phyloP scores from a whole-genome alignment of 37 sponge, comb jelly and placozoan genomes.

The Oopsacas minuta region DNA sequence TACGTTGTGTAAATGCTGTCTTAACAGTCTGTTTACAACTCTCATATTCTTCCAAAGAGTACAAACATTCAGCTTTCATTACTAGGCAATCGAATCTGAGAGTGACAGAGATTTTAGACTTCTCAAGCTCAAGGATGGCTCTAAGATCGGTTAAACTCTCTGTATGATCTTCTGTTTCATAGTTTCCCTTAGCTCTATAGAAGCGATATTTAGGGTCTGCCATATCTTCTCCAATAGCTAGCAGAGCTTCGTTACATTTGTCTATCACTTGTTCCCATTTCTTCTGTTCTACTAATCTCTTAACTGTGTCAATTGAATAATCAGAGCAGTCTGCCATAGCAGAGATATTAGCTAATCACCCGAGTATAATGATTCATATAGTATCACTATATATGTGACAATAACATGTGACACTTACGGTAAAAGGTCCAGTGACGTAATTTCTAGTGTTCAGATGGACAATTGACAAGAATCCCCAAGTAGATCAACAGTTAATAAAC shows the following conservation, averaged over 20 bases:
- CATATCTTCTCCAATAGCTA: not conserved
- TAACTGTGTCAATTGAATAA: not conserved
- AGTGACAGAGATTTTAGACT: not conserved
- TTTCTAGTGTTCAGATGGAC: not conserved
- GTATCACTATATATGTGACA: too few species aligned
- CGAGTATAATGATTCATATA: too few species aligned
- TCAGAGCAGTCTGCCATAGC: not conserved
- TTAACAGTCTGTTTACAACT: not conserved
- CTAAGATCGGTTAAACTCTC: not conserved
- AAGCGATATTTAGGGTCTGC: not conserved
- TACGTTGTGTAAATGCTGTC: not conserved
- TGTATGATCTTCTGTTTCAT: not conserved
- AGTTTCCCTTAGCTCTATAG: slow-evolving; percentile 6
- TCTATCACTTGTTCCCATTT: slow-evolving; percentile 10
- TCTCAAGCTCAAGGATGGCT: not conserved
- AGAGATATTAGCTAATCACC: too few species aligned
- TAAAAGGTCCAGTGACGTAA: too few species aligned
- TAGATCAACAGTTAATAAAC: too few species aligned
- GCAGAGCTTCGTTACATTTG: not conserved
- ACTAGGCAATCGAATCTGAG: not conserved
- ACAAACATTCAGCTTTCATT: not conserved
- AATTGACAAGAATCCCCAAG: too few species aligned
- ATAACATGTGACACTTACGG: too few species aligned
- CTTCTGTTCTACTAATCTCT: not conserved
- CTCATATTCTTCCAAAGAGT: not conserved